Evolutionary conservation across 2,113 vertebrate species (phyloP).

Genomic region (Saguinus imperator): DNA sequence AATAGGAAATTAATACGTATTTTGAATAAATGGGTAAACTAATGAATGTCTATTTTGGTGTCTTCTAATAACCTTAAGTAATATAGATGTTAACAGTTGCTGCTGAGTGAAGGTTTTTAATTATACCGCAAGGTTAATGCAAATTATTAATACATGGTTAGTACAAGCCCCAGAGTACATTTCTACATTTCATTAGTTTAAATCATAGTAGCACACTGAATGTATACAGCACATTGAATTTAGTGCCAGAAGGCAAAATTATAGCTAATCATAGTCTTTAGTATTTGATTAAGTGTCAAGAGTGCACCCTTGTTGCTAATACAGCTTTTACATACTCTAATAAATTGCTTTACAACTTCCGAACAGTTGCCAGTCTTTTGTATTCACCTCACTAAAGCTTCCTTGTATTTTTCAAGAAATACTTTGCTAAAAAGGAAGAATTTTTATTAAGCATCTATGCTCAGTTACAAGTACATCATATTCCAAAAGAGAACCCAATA

Average conservation of each 20-base stretch:
- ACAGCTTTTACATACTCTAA: conserved; percentile 19
- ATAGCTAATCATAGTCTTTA: conserved; percentile 21
- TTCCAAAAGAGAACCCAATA: neutral
- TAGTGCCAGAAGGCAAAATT: conserved; percentile 51
- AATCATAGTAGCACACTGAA: neutral
- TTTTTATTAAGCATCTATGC: conserved; percentile 19
- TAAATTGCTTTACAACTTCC: conserved; percentile 31
- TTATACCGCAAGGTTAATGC: neutral
- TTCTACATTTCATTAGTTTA: neutral
- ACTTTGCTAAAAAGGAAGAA: conserved; percentile 12
- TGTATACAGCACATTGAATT: conserved; percentile 21
- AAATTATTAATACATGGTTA: neutral
- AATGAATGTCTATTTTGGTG: neutral
- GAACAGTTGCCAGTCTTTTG: conserved; percentile 31
- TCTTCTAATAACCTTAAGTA: neutral
- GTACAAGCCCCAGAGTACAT: neutral
- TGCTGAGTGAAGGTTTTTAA: conserved; percentile 33
- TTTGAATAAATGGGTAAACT: neutral
- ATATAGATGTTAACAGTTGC: conserved; percentile 17
- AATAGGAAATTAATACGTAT: neutral
- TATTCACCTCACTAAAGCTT: conserved; percentile 30
- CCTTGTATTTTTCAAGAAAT: conserved; percentile 26
- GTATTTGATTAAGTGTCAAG: conserved; percentile 30
- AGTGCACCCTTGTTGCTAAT: neutral
- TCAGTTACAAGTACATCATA: neutral